Base-by-base conservation (phyloP, 1,140 invertebrate species). In the Calephelis virginiensis region DNA sequence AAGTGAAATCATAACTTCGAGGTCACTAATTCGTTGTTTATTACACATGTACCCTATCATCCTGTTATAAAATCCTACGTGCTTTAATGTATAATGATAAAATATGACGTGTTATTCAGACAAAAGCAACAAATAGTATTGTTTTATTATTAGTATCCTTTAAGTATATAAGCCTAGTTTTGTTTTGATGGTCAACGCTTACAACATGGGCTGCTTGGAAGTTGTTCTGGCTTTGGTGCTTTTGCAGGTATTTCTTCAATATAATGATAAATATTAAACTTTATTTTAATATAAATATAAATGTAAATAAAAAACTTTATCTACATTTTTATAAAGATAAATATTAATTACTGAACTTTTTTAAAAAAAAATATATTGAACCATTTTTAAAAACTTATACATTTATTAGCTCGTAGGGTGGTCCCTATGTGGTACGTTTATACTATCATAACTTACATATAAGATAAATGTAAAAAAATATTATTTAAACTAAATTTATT, bases 141-240 rank as follows among this genome's bases (percentile, higher is more conserved):
- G 68, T 67, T 37, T 64, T 72, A 63, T 71, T 66, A 60, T 69
- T 72, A 72, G 70, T 61, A 59, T 17, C 59, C 46, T 53, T 63
- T 64, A 67, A 63, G 63, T 82, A 86, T 84, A 86, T 73, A 85
- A 81, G 70, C 61, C 67, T 74, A 68, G 69, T 63, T 53, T 40
- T 63, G 48, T 48, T 67, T 70, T 75, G 62, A 61, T 53, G 37
- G 63, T 56, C 47, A 74, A 65, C 74, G 64, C 69, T 49, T 63
- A 67, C 63, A 84, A 72, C 47, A 87, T 87, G 85, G 74, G 70
- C 49, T 70, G 63, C 60, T 61, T 49, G 70, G 60, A 62, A 64
- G 60, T 76, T 70, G 9, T 75, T 61, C 38, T 78, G 8, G 62
- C 68, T 8, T 64, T 74, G 61, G 53, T 76, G 17, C 9, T 83